phyloP scores from a whole-genome alignment of 2,888 invertebrate genomes.

The Leucozona laternaria region DNA sequence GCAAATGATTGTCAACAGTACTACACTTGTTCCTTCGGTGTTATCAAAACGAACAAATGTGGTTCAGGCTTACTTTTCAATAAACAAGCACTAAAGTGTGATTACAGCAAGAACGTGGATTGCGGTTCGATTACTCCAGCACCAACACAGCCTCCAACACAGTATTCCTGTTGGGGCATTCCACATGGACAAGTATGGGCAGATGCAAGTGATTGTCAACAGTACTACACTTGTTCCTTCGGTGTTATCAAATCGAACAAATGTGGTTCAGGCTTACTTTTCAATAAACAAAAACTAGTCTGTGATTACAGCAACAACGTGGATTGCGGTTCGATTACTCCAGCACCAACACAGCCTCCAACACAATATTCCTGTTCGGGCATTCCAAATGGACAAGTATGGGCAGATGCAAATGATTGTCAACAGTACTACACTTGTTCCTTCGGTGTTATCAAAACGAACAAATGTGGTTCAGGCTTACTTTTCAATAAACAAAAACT shows the following conservation, averaged over 20 bases:
- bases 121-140: neutral
- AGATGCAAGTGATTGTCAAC: neutral
- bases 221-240: neutral
- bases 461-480: neutral
- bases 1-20: neutral
- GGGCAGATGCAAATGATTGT: neutral
- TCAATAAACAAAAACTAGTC: neutral
- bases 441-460: neutral
- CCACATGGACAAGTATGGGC: neutral
- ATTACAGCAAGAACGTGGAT: neutral
- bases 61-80: neutral
- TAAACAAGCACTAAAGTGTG: neutral
- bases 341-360: neutral
- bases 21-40: neutral
- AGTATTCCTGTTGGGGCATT: too few species aligned
- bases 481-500: neutral
- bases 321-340: neutral
- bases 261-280: neutral
- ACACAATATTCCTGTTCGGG: too few species aligned
- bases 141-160: neutral
- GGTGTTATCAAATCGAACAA: neutral
- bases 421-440: neutral
- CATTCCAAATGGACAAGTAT: neutral
- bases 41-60: neutral
- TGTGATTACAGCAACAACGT: neutral